Conservation (phyloP, 1,140 invertebrate genomes). For the Psix sp. region DNA sequence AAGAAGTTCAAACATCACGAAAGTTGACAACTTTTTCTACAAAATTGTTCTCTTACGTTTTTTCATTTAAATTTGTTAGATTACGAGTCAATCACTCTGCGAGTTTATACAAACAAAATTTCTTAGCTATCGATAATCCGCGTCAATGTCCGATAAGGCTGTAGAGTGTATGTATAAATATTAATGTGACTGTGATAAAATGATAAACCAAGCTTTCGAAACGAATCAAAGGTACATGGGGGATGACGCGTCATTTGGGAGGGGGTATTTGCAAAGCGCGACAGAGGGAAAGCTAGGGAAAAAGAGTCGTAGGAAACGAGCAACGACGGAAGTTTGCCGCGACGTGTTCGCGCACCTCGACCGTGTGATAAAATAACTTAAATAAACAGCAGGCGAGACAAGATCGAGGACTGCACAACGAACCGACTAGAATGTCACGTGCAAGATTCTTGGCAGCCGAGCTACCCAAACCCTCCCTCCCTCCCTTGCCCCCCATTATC, state of each 20-base stretch:
- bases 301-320: slow-evolving; percentile 44
- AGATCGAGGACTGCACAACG: slow-evolving; percentile 60
- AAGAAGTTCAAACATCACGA: slow-evolving; percentile 9
- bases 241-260: slow-evolving; percentile 6
- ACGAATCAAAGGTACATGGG: slow-evolving; percentile 22
- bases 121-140: slow-evolving; percentile 38
- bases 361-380: slow-evolving; percentile 75
- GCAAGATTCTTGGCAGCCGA: slow-evolving; percentile 64
- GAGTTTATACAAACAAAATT: slow-evolving; percentile 47
- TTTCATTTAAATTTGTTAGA: slow-evolving; percentile 48
- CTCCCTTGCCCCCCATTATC: neutral
- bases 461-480: slow-evolving; percentile 10
- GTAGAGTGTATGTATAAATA: slow-evolving; percentile 37
- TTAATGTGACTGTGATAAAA: slow-evolving; percentile 43
- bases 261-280: slow-evolving; percentile 26
- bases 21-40: neutral
- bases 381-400: slow-evolving; percentile 70
- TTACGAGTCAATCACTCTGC: slow-evolving; percentile 51
- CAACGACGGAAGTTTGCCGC: slow-evolving; percentile 66
- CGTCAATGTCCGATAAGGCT: slow-evolving; percentile 45
- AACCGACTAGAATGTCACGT: slow-evolving; percentile 69
- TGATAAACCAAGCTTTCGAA: slow-evolving; percentile 30
- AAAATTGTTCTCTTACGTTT: neutral
- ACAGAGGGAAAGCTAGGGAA: slow-evolving; percentile 19
- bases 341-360: slow-evolving; percentile 67